These are phyloP conservation scores for Diorhabda carinulata DNA, from an alignment of 1,140 invertebrate species.

Conservation along the genomic window DNA sequence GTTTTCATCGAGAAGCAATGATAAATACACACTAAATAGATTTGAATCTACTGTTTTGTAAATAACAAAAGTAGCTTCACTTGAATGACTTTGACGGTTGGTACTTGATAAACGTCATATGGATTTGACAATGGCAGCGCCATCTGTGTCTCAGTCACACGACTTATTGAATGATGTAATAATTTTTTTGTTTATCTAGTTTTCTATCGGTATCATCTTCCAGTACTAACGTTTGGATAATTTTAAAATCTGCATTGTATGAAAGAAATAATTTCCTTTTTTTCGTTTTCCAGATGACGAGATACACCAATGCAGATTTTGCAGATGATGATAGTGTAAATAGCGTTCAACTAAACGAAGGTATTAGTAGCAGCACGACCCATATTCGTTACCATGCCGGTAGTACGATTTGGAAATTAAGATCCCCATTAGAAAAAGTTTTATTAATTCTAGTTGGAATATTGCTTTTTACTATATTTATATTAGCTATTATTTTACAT, in stretches of 20 bases:
- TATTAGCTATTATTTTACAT: slow-evolving; percentile 51
- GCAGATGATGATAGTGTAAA: slow-evolving; percentile 80
- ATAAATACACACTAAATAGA: neutral
- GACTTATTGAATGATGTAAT: no score
- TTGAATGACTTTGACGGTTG: no score
- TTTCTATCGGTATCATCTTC: neutral
- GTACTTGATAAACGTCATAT: no score
- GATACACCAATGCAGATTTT: slow-evolving; percentile 80
- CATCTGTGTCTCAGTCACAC: no score
- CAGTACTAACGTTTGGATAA: neutral
- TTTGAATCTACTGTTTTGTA: no score
- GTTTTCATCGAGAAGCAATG: neutral
- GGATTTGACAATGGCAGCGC: no score
- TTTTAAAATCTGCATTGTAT: neutral
- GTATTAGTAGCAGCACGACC: slow-evolving; percentile 68
- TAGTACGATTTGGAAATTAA: slow-evolving; percentile 60
- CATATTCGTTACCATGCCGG: slow-evolving; percentile 74
- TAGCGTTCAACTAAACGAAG: slow-evolving; percentile 72
- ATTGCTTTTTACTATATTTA: slow-evolving; percentile 61
- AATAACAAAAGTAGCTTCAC: no score
- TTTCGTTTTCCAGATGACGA: slow-evolving; percentile 68
- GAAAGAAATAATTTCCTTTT: neutral
- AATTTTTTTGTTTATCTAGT: no score
- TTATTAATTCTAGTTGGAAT: slow-evolving; percentile 55
- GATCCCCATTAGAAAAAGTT: slow-evolving; percentile 57